A percentile compares a stretch with the other conserved stretches of the same genome.
Conservation (phyloP, 2,888 invertebrate genomes). For the Encarsia formosa region DNA sequence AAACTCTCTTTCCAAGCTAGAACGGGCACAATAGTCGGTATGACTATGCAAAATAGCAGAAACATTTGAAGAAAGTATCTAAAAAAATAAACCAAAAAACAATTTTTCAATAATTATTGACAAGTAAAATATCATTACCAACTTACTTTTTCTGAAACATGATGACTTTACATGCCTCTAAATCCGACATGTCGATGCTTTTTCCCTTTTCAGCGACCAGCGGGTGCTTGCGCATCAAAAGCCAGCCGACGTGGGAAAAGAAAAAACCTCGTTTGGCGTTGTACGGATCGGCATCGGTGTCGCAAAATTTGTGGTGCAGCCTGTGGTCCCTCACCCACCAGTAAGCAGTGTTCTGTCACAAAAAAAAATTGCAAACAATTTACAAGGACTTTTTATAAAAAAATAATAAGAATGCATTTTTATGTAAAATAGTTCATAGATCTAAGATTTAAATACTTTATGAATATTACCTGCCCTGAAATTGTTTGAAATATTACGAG, state of each 20-base stretch:
- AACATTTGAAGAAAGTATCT: slow-evolving; percentile 66
- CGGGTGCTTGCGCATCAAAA: slow-evolving; percentile 81
- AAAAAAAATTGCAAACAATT: too few species aligned
- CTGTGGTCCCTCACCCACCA: slow-evolving; percentile 76
- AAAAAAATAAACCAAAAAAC: not conserved
- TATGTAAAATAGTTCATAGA: too few species aligned
- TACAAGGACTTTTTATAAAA: too few species aligned
- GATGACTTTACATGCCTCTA: slow-evolving; percentile 80
- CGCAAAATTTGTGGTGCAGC: slow-evolving; percentile 89
- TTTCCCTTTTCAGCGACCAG: slow-evolving; percentile 81
- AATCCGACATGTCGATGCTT: slow-evolving; percentile 78
- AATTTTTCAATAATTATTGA: too few species aligned
- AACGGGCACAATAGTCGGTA: slow-evolving; percentile 65
- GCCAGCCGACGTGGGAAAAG: slow-evolving; percentile 86
- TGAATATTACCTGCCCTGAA: slow-evolving; percentile 87
- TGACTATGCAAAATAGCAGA: slow-evolving; percentile 57
- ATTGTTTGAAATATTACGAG: slow-evolving; percentile 80
- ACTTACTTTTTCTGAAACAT: slow-evolving; percentile 78
- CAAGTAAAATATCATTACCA: too few species aligned
- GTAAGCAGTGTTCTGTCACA: too few species aligned
- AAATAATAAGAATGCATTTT: too few species aligned
- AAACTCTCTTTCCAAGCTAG: slow-evolving; percentile 66
- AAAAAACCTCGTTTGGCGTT: slow-evolving; percentile 91
- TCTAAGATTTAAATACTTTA: too few species aligned
- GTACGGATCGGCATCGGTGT: slow-evolving; percentile 92